Evolutionary conservation across 2,888 invertebrate species (phyloP), one percentile per base, ranked within the genome.

Genomic region (Drosophila pseudotakahashii): DNA sequence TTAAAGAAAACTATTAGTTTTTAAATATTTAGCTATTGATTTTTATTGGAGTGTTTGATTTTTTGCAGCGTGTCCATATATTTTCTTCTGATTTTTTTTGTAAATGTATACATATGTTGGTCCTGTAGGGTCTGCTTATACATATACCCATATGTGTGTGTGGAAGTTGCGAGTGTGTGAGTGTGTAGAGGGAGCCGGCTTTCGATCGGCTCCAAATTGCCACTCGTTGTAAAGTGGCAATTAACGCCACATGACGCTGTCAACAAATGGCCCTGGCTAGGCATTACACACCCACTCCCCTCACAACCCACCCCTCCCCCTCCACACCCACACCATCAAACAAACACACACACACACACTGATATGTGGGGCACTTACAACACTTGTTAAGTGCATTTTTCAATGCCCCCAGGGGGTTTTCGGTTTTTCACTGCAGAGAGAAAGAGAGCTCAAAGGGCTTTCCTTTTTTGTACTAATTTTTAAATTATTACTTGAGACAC

Each of bases 171-270:
- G 34, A 30, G 69, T 39, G 59, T 30, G 47, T 23, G 34, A 30
- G 69, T 39, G 59, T 30, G 47, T 23, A 37, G 39, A 9, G 44
- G 30, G 41, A 51, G 71, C 51, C 36, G 44, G 55, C 52, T 59
- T 66, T 63, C 73, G 73, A 73, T 73, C 73, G 73, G 60, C 54
- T 60, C 58, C 75, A 74, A 74, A 74, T 74, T 74, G 74, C 74
- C 74, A 74, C 74, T 74, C 74, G 74, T 68, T 75, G 75, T 63
- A 75, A 75, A 75, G 75, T 75, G 75, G 75, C 75, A 75, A 75
- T 75, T 75, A 75, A 74, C 75, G 75, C 75, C 75, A 75, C 69
- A 75, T 75, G 75, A 64, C 74, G 74, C 68, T 74, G 69, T 62
- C 74, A 74, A 74, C 74, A 74, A 74, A 74, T 60, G 75, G 73